Evolutionary conservation across 2,797 vertebrate genomes (phyloP), one percentile per base, ranked within the genome.

Genomic region (Xenops minutus): DNA sequence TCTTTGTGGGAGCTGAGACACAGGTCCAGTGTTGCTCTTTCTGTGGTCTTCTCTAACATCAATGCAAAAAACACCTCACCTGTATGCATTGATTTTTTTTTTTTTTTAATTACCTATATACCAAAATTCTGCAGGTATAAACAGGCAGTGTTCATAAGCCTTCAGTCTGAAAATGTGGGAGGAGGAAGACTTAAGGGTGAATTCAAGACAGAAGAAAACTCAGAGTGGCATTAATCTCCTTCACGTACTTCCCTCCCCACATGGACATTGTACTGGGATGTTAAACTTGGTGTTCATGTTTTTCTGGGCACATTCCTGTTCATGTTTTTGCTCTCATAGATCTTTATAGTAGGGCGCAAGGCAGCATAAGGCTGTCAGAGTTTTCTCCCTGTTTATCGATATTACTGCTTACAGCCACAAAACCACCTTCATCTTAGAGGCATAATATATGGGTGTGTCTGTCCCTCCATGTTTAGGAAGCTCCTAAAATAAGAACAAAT

Each of bases 11-110:
- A 89, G 29, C 2, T 26, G 62, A 62, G 58, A 18, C n/a, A 64
- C 81, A 61, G 16, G 9, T 64, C 30, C 23, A 46, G 1, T 1
- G 0, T 62, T 14, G 0, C 12, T 87, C 1, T 0, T 51, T 46
- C 66, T 72, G 10, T 37, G 17, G 6, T 81, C 9, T 6, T 63
- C 49, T 84, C 46, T 66, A 69, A 44, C 30, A 59, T 14, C 20
- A 72, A 66, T 14, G 37, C 24, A 85, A 44, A 61, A 55, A 7
- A n/a, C 21, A 48, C 4, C 44, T 69, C 19, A 48, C 5, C 39
- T 69, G 21, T 3, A 43, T 11, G 20, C 6, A 44, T 20, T 21
- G 27, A 23, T 3, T 14, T 34, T 22, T 22, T 11, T 67, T 39
- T 75, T 56, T 30, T 7, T 34, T 8, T 2, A 49, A 30, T 23